These are phyloP conservation scores for Mandrillus leucophaeus DNA, from an alignment of 2,113 vertebrate species.

Conservation along the genomic window DNA sequence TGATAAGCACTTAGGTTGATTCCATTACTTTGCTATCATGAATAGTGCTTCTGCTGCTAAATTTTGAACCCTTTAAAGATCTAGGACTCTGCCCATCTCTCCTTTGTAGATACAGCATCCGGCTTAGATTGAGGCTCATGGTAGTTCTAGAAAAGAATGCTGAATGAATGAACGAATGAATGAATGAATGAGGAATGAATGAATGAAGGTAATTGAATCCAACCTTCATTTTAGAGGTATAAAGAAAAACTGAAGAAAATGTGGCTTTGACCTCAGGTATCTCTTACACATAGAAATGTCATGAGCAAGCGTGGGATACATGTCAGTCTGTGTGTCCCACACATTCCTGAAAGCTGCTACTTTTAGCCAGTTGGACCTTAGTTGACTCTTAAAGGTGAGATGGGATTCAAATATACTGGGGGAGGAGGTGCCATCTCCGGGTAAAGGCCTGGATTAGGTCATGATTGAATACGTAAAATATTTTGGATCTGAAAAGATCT, in stretches of 20 bases:
- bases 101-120: neutral
- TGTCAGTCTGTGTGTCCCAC: neutral
- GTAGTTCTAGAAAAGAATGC: conserved; percentile 36
- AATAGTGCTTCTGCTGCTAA: neutral
- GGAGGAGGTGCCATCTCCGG: neutral
- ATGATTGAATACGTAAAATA: neutral
- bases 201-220: neutral
- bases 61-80: conserved; percentile 40
- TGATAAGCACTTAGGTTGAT: no score
- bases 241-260: conserved; percentile 11
- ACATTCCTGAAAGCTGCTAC: neutral
- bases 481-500: conserved; percentile 6
- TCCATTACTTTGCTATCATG: no score
- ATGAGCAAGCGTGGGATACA: neutral
- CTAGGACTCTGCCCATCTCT: neutral
- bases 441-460: neutral
- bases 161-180: neutral
- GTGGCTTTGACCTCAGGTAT: conserved; percentile 4
- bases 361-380: neutral
- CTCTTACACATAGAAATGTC: neutral
- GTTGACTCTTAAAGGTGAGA: neutral
- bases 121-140: neutral
- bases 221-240: neutral
- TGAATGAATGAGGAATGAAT: no score
- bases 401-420: neutral